Evolutionary conservation across 2,797 vertebrate species (phyloP).

Genomic region (Liasis olivaceus): DNA sequence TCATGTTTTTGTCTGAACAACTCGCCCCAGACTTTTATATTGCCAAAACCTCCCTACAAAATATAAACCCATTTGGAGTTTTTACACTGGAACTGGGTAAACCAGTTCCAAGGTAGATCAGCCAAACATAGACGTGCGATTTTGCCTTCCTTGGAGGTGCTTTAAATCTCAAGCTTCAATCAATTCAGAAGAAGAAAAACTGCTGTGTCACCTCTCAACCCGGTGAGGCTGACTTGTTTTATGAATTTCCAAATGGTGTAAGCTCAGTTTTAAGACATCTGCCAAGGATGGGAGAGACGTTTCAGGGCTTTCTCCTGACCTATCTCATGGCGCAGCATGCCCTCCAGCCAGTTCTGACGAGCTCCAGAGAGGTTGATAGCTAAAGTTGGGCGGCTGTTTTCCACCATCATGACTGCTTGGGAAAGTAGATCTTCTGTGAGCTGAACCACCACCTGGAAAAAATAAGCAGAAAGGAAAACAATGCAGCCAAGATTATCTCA

Average conservation of each 20-base stretch:
- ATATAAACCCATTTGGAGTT: not conserved
- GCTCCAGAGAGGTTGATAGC: constrained; percentile 94
- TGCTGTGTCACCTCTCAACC: not conserved
- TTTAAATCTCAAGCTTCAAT: not conserved
- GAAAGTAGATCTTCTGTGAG: constrained; percentile 94
- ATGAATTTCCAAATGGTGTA: too few species aligned
- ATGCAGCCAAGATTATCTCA: not conserved
- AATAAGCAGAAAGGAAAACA: not conserved
- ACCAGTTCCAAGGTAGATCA: not conserved
- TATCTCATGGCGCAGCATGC: constrained; percentile 96
- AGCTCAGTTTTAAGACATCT: not conserved
- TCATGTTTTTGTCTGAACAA: too few species aligned
- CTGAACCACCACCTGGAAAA: constrained; percentile 89
- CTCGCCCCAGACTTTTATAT: not conserved
- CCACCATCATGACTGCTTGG: constrained; percentile 97
- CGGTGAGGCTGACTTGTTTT: too few species aligned
- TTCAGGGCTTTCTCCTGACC: constrained; percentile 72
- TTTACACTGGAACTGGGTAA: not conserved
- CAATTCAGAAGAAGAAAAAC: not conserved
- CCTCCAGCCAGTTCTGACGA: constrained; percentile 95
- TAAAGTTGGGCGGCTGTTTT: constrained; percentile 91
- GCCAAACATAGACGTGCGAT: not conserved
- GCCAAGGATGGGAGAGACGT: not conserved
- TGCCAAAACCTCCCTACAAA: not conserved
- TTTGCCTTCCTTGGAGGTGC: not conserved